Evolutionary conservation across 2,888 invertebrate genomes (phyloP), one percentile per base, ranked within the genome.

Genomic region (Drosophila hamatofila): DNA sequence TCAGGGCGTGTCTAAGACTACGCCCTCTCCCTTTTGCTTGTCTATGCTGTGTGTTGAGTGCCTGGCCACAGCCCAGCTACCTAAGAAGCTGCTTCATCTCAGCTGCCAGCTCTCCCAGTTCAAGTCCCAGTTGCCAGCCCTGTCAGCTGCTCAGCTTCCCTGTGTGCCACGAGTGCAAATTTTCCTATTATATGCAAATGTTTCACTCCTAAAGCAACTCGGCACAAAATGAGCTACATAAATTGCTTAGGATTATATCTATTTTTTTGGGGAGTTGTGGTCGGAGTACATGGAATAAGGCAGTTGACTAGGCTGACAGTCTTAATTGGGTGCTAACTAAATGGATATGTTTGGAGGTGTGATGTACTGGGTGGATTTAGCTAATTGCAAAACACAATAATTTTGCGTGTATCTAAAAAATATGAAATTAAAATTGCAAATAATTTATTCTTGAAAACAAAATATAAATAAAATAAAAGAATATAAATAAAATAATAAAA

Each of bases 131-230:
- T 56, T 64, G 54, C 70, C 66, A 64, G 42, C 58, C 57, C 72
- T 72, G 86, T 81, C 86, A 83, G 77, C 81, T 75, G 68, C 64
- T 70, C 44, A 11, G 37, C 37, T 54, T 51, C 39, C 44, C 51
- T 35, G 25, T 35, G 25, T 37, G n/a, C 9, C 52, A n/a, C 54
- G 44, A 71, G 73, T 75, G 81, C 71, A 78, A 78, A 80, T 87
- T 80, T 76, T 73, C 35, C 69, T 70, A 78, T 80, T 82, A 78
- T 82, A 87, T 87, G 88, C 79, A 87, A 84, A 87, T 84, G 82
- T 78, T 75, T 72, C 57, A 68, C 64, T 63, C 72, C 55, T 42
- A 60, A 65, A 75, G 71, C 41, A 72, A 71, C 59, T 62, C 57
- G 72, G 72, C 80, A 42, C 78, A 78, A 80, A 80, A 84, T 80